Evolutionary conservation across 2,797 vertebrate genomes (phyloP).

Genomic region (Phrynocephalus vlangalii): DNA sequence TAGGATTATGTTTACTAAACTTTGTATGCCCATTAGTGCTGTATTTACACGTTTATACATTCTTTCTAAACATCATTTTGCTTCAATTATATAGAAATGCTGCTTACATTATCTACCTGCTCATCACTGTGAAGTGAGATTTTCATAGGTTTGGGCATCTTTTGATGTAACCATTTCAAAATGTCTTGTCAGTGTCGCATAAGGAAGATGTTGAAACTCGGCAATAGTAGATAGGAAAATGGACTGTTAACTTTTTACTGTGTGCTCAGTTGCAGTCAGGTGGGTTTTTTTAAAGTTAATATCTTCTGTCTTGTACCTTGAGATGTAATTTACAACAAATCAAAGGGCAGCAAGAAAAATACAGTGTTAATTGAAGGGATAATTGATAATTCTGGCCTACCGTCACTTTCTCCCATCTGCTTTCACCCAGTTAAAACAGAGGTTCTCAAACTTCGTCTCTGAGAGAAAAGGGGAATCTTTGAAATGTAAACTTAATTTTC

Average conservation of each 20-base stretch:
- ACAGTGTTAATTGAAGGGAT: not conserved
- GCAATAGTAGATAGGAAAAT: constrained; percentile 44
- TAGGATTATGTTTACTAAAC: constrained; percentile 71
- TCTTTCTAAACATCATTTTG: constrained; percentile 71
- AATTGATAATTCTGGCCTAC: constrained; percentile 45
- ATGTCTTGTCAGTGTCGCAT: constrained; percentile 57
- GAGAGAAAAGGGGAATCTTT: not conserved
- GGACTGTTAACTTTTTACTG: constrained; percentile 44
- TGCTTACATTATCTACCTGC: constrained; percentile 70
- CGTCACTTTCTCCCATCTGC: constrained; percentile 44
- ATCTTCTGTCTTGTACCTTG: constrained; percentile 50
- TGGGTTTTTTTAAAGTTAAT: constrained; percentile 5
- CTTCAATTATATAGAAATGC: constrained; percentile 67
- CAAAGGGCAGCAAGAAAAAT: constrained; percentile 42
- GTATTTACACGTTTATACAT: constrained; percentile 65
- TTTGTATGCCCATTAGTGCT: constrained; percentile 62
- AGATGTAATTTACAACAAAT: constrained; percentile 49
- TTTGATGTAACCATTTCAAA: constrained; percentile 66
- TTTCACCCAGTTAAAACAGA: constrained; percentile 36
- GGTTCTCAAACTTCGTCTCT: constrained; percentile 24
- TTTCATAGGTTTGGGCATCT: constrained; percentile 58
- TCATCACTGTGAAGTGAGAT: constrained; percentile 64
- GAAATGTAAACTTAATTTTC: not conserved
- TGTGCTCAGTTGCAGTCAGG: constrained; percentile 23
- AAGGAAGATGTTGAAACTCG: constrained; percentile 57